Evolutionary conservation across 2,888 invertebrate genomes (phyloP).

Genomic region (Dynastes hyllus): DNA sequence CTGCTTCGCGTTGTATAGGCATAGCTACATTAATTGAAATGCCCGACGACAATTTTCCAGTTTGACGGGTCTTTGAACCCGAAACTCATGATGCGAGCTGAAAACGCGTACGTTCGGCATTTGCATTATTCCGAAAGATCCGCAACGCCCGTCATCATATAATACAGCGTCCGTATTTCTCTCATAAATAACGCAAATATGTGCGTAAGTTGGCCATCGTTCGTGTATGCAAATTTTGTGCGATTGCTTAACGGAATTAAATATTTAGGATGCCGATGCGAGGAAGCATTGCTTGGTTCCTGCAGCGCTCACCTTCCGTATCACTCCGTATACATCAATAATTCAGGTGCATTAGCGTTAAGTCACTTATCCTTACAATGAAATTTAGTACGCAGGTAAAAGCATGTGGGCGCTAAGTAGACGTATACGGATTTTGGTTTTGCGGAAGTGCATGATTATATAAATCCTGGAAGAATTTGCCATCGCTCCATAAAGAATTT

Average conservation of each 20-base stretch:
- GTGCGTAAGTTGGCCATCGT: constrained; percentile 35
- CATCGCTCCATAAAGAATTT: too few relatives aligned
- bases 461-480: background rate
- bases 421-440: constrained; percentile 32
- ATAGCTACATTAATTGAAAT: constrained; percentile 32
- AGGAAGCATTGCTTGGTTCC: background rate
- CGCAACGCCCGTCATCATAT: background rate
- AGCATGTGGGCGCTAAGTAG: constrained; percentile 6
- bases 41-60: constrained; percentile 37
- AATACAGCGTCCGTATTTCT: background rate
- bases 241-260: constrained; percentile 39
- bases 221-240: constrained; percentile 33
- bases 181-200: constrained; percentile 46
- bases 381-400: constrained; percentile 3
- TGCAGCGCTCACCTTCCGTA: constrained; percentile 19
- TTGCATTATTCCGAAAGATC: constrained; percentile 24
- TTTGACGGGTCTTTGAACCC: constrained; percentile 41
- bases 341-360: constrained; percentile 38
- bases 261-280: constrained; percentile 13
- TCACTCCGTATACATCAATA: constrained; percentile 45
- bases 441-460: background rate
- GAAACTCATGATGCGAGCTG: constrained; percentile 34
- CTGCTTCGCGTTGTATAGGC: constrained; percentile 3
- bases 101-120: constrained; percentile 19
- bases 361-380: constrained; percentile 13